These are phyloP conservation scores for Siphlonurus alternatus DNA, from an alignment of 2,888 invertebrate species.

Conservation along the genomic window DNA sequence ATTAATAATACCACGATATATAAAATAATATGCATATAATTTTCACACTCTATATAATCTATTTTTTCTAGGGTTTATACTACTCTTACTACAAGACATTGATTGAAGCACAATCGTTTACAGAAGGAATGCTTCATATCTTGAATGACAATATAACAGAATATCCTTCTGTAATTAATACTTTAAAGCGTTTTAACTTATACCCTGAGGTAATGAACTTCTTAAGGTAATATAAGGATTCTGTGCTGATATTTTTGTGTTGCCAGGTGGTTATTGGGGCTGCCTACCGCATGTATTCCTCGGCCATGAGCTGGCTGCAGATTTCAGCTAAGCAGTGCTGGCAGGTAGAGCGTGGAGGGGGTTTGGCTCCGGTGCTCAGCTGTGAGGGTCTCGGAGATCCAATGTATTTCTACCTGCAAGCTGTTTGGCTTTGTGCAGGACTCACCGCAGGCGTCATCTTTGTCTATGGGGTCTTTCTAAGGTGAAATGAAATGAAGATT, in stretches of 20 bases:
- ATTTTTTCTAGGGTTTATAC: slow-evolving; percentile 48
- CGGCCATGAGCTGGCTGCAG: slow-evolving; percentile 23
- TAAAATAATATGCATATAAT: neutral
- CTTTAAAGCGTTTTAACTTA: slow-evolving; percentile 64
- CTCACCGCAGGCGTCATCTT: slow-evolving; percentile 51
- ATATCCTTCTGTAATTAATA: slow-evolving; percentile 64
- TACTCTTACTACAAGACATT: slow-evolving; percentile 78
- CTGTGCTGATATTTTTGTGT: slow-evolving; percentile 24
- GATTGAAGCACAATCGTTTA: slow-evolving; percentile 43
- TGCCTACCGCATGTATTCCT: slow-evolving; percentile 31
- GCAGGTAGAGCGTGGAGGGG: slow-evolving; percentile 43
- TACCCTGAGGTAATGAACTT: slow-evolving; percentile 54
- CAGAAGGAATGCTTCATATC: slow-evolving; percentile 41
- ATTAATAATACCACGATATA: no score
- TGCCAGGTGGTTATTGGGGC: slow-evolving; percentile 28
- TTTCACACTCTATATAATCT: neutral
- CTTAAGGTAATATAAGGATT: slow-evolving; percentile 9
- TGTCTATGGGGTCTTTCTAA: slow-evolving; percentile 45
- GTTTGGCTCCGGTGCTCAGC: slow-evolving; percentile 42
- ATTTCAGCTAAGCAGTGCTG: slow-evolving; percentile 30
- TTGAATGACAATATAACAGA: slow-evolving; percentile 63
- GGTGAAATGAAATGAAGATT: slow-evolving; percentile 33
- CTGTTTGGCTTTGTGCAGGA: slow-evolving; percentile 56
- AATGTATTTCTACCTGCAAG: slow-evolving; percentile 63
- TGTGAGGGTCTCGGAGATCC: slow-evolving; percentile 70